Evolutionary conservation across 2,888 invertebrate species (phyloP).

Genomic region (Patella ulyssiponensis): DNA sequence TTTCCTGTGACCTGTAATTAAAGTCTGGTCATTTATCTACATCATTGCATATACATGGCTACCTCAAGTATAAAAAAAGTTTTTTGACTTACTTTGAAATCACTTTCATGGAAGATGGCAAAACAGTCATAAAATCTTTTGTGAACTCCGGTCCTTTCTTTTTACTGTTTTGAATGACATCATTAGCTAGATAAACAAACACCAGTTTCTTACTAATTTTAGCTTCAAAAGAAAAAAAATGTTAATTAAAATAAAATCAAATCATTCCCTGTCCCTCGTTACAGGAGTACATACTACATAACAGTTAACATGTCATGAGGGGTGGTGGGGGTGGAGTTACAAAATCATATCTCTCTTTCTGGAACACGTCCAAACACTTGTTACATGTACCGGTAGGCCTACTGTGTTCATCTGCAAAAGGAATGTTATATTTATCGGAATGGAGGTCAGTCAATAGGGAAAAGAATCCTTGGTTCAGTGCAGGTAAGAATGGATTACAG

Average conservation of each 20-base stretch:
- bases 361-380: neutral
- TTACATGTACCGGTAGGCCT: conserved; percentile 3
- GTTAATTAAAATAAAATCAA: neutral
- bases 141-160: conserved; percentile 94
- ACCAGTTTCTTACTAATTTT: conserved; percentile 89
- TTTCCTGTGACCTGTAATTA: no score
- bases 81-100: conserved; percentile 77
- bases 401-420: no score
- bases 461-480: neutral
- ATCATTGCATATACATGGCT: no score
- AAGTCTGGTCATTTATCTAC: no score
- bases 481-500: neutral
- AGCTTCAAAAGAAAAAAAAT: conserved; percentile 75
- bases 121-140: conserved; percentile 85
- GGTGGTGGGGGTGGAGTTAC: neutral
- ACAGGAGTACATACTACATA: neutral
- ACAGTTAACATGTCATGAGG: neutral
- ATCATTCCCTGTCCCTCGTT: neutral
- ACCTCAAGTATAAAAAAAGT: no score
- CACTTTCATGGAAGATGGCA: conserved; percentile 87
- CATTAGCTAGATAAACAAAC: conserved; percentile 98
- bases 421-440: no score
- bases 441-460: no score
- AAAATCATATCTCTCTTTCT: neutral
- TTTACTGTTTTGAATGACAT: conserved; percentile 98